These are phyloP conservation scores for Ypsolopha scabrella DNA, from an alignment of 2,888 invertebrate species.

Conservation along the genomic window DNA sequence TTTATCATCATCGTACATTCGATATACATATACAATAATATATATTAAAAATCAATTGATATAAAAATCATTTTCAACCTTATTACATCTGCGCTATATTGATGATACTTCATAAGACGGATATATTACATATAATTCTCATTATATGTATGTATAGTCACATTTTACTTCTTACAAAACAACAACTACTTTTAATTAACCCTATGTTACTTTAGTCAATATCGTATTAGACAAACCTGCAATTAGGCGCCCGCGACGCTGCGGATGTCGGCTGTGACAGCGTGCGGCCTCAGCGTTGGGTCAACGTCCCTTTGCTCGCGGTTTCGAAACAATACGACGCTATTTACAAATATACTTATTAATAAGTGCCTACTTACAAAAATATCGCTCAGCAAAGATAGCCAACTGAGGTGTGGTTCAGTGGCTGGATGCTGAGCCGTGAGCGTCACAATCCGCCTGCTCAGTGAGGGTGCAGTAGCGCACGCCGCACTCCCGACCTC, in stretches of 20 bases:
- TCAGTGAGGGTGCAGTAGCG: too few relatives aligned
- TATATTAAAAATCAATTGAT: constrained; percentile 58
- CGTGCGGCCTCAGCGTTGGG: constrained; percentile 10
- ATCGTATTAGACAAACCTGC: constrained; percentile 45
- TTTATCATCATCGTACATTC: constrained; percentile 36
- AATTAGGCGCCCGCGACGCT: constrained; percentile 42
- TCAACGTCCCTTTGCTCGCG: constrained; percentile 1
- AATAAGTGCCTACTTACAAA: not conserved
- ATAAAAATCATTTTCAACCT: constrained; percentile 64
- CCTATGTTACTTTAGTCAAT: constrained; percentile 45
- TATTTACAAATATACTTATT: not conserved
- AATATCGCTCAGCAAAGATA: not conserved
- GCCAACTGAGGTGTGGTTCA: not conserved
- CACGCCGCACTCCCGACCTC: not conserved
- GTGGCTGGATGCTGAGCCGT: not conserved
- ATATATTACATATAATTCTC: constrained; percentile 62
- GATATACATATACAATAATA: constrained; percentile 51
- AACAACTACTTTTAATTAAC: constrained; percentile 62
- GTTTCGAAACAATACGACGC: not conserved
- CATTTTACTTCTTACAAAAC: constrained; percentile 63
- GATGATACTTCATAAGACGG: constrained; percentile 65
- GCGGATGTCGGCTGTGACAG: constrained; percentile 14
- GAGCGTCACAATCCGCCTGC: not conserved
- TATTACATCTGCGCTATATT: constrained; percentile 45
- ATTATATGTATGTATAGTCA: constrained; percentile 54